Evolutionary conservation across 2,113 vertebrate species (phyloP).

Genomic region (Erythrocercus mccallii): DNA sequence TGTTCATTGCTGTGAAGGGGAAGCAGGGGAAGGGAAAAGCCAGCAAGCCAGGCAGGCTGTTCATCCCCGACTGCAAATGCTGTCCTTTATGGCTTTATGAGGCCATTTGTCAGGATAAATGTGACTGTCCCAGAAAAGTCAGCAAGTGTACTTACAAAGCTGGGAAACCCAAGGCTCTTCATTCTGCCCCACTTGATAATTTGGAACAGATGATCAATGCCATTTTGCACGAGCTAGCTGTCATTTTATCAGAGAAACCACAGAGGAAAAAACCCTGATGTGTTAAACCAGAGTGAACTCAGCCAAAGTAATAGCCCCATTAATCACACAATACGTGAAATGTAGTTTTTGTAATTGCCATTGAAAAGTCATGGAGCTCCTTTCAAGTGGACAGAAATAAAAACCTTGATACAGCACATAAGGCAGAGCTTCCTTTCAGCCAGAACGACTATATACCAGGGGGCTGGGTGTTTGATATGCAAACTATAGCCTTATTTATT

Average conservation of each 20-base stretch:
- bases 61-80: not conserved
- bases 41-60: not conserved
- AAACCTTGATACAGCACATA: not conserved
- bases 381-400: slow-evolving; percentile 42
- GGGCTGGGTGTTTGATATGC: not conserved
- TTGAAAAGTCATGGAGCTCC: slow-evolving; percentile 13
- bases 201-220: slow-evolving; percentile 27
- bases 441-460: not conserved
- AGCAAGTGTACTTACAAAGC: not conserved
- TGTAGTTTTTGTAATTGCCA: slow-evolving; percentile 39
- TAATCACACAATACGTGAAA: slow-evolving; percentile 51
- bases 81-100: slow-evolving; percentile 5
- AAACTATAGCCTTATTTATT: slow-evolving; percentile 17
- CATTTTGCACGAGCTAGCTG: not conserved
- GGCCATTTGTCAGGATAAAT: slow-evolving; percentile 27
- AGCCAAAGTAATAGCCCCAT: slow-evolving; percentile 43
- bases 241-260: slow-evolving; percentile 11
- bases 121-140: slow-evolving; percentile 8
- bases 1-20: not conserved
- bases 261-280: not conserved
- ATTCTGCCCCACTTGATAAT: not conserved
- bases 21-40: not conserved
- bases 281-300: slow-evolving; percentile 27
- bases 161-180: slow-evolving; percentile 3
- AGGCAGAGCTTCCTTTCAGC: not conserved